phyloP scores from a whole-genome alignment of 1,140 invertebrate species.

The Yoshiicerus persimilis region DNA sequence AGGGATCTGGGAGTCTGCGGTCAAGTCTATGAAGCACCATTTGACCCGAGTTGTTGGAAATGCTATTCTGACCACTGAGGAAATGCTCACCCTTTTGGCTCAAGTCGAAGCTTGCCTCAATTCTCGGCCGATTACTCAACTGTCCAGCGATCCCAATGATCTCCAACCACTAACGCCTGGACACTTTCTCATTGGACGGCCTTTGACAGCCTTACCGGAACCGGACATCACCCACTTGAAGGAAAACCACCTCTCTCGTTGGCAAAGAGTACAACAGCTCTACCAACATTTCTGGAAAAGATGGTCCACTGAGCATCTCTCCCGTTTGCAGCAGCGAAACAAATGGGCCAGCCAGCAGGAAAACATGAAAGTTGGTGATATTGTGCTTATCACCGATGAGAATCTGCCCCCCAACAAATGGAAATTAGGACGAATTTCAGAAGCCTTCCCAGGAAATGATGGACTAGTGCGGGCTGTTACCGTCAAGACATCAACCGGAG shows the following conservation, averaged over 20 bases:
- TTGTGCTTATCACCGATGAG: conserved; percentile 45
- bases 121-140: conserved; percentile 47
- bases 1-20: too few species aligned
- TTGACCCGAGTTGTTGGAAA: conserved; percentile 37
- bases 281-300: too few species aligned
- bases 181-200: conserved; percentile 32
- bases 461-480: conserved; percentile 41
- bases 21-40: conserved; percentile 47
- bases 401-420: conserved; percentile 35
- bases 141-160: conserved; percentile 50
- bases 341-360: background rate
- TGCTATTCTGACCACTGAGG: conserved; percentile 40
- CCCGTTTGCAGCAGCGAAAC: background rate
- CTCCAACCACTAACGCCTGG: conserved; percentile 49
- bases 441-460: conserved; percentile 48
- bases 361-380: conserved; percentile 27
- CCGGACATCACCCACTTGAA: background rate
- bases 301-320: too few species aligned
- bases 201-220: background rate
- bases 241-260: conserved; percentile 32
- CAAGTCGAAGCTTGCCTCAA: conserved; percentile 51
- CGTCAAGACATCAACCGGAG: conserved; percentile 43
- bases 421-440: conserved; percentile 44
- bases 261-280: too few species aligned
- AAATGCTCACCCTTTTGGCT: conserved; percentile 47